Evolutionary conservation across 2,797 vertebrate genomes (phyloP).

Genomic region (Chaetodon trifasciatus): DNA sequence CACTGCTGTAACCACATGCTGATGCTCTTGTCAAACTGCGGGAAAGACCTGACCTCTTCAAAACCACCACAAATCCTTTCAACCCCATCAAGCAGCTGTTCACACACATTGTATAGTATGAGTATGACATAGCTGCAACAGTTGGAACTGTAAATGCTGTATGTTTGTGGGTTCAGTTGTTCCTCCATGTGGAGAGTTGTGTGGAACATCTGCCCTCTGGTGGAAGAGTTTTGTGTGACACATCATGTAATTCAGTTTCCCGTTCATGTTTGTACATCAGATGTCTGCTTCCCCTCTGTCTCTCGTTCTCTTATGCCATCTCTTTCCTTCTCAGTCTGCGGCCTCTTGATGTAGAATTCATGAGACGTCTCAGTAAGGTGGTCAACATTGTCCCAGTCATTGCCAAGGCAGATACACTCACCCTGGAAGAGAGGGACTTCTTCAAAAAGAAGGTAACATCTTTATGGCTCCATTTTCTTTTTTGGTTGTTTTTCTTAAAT

Average conservation of each 20-base stretch:
- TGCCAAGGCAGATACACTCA: conserved; percentile 96
- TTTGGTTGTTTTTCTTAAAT: background rate
- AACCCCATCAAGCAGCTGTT: conserved; percentile 26
- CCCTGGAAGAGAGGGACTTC: conserved; percentile 96
- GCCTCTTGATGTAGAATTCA: conserved; percentile 97
- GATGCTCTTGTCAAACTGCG: conserved; percentile 19
- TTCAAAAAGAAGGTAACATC: conserved; percentile 94
- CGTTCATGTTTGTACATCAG: background rate
- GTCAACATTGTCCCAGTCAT: conserved; percentile 99
- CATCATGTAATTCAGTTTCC: background rate
- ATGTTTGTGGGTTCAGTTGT: background rate
- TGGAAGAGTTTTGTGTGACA: conserved; percentile 37
- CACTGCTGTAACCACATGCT: conserved; percentile 13
- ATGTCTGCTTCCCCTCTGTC: background rate
- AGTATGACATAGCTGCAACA: conserved; percentile 28
- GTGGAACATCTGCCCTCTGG: conserved; percentile 63
- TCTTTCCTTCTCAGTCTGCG: conserved; percentile 86
- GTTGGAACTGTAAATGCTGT: background rate
- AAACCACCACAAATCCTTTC: conserved; percentile 1
- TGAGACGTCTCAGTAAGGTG: conserved; percentile 98
- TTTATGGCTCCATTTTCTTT: background rate
- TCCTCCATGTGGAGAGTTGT: conserved; percentile 5
- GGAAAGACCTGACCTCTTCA: conserved; percentile 8
- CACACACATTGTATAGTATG: conserved; percentile 7
- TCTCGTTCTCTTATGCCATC: background rate